Percentiles rank a stretch among this genome's conserved stretches.
phyloP scores from a whole-genome alignment of 2,113 vertebrate genomes.

The Fulmarus glacialis region DNA sequence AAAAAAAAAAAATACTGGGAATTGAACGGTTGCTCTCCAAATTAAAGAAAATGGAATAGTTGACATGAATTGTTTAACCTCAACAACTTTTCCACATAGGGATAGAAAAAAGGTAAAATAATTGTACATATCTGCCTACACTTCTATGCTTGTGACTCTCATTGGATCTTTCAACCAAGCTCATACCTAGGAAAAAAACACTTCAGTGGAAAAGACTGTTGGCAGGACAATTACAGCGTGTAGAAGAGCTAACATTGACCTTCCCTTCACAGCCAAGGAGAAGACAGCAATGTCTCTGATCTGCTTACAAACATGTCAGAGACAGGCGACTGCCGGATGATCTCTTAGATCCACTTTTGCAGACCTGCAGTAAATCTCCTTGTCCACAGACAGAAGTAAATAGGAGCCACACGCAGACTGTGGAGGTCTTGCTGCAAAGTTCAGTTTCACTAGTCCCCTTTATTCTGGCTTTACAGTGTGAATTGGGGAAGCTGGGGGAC shows the following conservation, averaged over 20 bases:
- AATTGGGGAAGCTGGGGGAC: neutral
- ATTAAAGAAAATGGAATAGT: neutral
- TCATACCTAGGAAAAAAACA: neutral
- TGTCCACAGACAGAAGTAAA: neutral
- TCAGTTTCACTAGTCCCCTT: neutral
- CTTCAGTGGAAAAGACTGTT: neutral
- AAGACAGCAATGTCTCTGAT: neutral
- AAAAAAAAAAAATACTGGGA: neutral
- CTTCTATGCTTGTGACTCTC: neutral
- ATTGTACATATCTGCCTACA: neutral
- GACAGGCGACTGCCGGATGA: accelerated
- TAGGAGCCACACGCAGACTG: neutral
- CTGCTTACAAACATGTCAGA: neutral
- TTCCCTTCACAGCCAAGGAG: neutral
- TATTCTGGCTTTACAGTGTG: neutral
- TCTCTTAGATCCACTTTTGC: neutral
- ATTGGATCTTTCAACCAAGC: neutral
- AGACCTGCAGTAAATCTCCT: neutral
- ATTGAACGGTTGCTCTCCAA: neutral
- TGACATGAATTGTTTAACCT: neutral
- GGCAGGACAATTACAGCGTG: neutral
- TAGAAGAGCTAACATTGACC: accelerated
- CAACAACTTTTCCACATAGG: neutral
- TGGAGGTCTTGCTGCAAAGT: neutral
- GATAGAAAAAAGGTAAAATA: neutral